Conservation (phyloP, 2,797 vertebrate species). For the Rhyacichthys aspro region DNA sequence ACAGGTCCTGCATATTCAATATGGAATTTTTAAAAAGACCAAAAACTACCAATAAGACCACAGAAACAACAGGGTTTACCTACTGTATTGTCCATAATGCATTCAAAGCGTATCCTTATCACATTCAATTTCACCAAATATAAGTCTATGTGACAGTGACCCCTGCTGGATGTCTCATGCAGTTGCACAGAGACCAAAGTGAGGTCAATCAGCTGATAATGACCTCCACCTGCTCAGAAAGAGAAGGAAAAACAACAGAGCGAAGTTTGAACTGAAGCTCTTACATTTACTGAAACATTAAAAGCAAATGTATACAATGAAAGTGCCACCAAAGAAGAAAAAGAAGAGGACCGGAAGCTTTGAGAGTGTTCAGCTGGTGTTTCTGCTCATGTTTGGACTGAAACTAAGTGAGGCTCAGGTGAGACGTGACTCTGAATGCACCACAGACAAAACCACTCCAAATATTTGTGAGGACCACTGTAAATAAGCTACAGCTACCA, state of each 20-base stretch:
- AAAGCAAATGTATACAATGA: constrained; percentile 8
- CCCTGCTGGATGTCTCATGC: constrained; percentile 28
- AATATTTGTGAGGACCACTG: too few relatives aligned
- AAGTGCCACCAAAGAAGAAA: constrained; percentile 47
- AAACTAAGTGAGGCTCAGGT: constrained; percentile 55
- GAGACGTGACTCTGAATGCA: constrained; percentile 16
- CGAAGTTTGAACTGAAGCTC: constrained; percentile 22
- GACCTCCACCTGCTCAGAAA: constrained; percentile 59
- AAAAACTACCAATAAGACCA: too few relatives aligned
- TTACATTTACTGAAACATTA: neutral
- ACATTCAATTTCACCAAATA: too few relatives aligned
- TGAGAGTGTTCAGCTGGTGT: constrained; percentile 5
- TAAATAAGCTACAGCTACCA: too few relatives aligned
- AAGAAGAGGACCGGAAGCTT: neutral
- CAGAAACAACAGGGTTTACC: too few relatives aligned
- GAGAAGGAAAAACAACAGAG: constrained; percentile 11
- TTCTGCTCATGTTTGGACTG: constrained; percentile 36
- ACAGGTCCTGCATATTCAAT: too few relatives aligned
- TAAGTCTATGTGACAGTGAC: constrained; percentile 1
- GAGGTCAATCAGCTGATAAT: constrained; percentile 63
- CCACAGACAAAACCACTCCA: too few relatives aligned
- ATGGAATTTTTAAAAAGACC: too few relatives aligned
- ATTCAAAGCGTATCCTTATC: too few relatives aligned
- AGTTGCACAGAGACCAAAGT: neutral
- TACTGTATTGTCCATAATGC: too few relatives aligned